Percentiles rank a stretch among this genome's conserved stretches.
These are phyloP conservation scores for Drosophila atripex DNA, from an alignment of 2,888 invertebrate species.

Conservation along the genomic window DNA sequence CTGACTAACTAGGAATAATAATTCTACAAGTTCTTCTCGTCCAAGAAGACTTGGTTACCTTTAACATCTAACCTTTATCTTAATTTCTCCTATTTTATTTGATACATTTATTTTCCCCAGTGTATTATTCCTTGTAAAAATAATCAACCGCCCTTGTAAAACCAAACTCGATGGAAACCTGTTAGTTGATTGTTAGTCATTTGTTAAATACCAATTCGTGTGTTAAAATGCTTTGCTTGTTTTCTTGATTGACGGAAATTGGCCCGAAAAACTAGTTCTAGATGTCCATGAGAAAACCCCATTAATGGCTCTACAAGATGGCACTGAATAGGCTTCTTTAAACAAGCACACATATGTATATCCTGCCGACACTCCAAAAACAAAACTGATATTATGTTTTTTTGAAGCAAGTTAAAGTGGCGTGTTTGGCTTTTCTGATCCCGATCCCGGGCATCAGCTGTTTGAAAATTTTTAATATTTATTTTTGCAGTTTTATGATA, in stretches of 20 bases:
- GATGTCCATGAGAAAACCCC: constrained; percentile 25
- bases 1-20: not conserved
- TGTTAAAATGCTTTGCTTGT: constrained; percentile 44
- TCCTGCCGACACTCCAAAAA: not conserved
- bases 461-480: constrained; percentile 18
- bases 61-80: not conserved
- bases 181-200: constrained; percentile 31
- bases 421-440: constrained; percentile 9
- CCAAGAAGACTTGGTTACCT: too few relatives aligned
- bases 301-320: constrained; percentile 26
- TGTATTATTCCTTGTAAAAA: constrained; percentile 1
- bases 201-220: constrained; percentile 37
- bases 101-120: not conserved
- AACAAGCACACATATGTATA: not conserved
- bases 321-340: constrained; percentile 24
- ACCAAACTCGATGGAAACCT: constrained; percentile 26
- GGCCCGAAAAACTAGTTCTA: constrained; percentile 26
- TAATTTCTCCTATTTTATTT: too few relatives aligned
- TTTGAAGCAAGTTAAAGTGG: constrained; percentile 1
- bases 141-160: constrained; percentile 34
- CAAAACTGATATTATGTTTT: not conserved
- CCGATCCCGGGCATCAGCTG: constrained; percentile 27
- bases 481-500: constrained; percentile 5
- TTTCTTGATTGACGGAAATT: constrained; percentile 34
- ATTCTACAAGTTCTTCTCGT: too few relatives aligned